Percentiles rank a stretch among this genome's conserved stretches.
Evolutionary conservation across 2,113 vertebrate genomes (phyloP).

Genomic region (Paedocypris sp.): DNA sequence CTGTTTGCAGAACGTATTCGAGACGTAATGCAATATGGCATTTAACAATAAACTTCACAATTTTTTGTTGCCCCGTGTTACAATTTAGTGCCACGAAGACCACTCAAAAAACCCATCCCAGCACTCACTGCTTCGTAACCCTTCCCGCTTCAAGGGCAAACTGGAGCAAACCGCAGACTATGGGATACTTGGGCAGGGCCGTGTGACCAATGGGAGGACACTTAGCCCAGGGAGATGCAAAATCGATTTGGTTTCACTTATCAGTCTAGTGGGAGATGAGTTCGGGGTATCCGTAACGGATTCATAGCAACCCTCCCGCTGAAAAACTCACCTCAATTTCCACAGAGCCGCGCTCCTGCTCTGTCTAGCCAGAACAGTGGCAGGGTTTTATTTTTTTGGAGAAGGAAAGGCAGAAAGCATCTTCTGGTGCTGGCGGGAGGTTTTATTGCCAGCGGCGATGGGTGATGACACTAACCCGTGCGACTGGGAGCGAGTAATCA

Average conservation of each 20-base stretch:
- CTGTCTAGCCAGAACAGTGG: neutral
- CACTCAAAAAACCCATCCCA: slow-evolving; percentile 7
- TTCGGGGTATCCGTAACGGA: slow-evolving; percentile 11
- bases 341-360: slow-evolving; percentile 4
- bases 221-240: slow-evolving; percentile 33
- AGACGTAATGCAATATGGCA: neutral
- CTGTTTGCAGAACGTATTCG: neutral
- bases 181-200: slow-evolving; percentile 1
- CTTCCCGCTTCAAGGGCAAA: neutral
- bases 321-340: slow-evolving; percentile 6
- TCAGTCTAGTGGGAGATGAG: slow-evolving; percentile 22
- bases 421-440: slow-evolving; percentile 23
- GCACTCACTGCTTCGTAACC: slow-evolving; percentile 16
- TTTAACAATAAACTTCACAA: neutral
- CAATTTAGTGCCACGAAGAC: neutral
- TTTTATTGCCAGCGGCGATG: slow-evolving; percentile 36
- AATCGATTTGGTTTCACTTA: slow-evolving; percentile 41
- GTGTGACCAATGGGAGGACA: slow-evolving; percentile 14
- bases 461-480: slow-evolving; percentile 29
- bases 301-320: neutral
- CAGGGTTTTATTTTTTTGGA: neutral
- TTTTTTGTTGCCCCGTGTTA: neutral
- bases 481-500: slow-evolving; percentile 43
- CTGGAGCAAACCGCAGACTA: slow-evolving; percentile 22
- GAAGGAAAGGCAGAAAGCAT: slow-evolving; percentile 1